Percentiles rank a stretch among this genome's conserved stretches.
These are phyloP conservation scores for Butastur rufipennis DNA, from an alignment of 2,113 vertebrate genomes.

Conservation along the genomic window DNA sequence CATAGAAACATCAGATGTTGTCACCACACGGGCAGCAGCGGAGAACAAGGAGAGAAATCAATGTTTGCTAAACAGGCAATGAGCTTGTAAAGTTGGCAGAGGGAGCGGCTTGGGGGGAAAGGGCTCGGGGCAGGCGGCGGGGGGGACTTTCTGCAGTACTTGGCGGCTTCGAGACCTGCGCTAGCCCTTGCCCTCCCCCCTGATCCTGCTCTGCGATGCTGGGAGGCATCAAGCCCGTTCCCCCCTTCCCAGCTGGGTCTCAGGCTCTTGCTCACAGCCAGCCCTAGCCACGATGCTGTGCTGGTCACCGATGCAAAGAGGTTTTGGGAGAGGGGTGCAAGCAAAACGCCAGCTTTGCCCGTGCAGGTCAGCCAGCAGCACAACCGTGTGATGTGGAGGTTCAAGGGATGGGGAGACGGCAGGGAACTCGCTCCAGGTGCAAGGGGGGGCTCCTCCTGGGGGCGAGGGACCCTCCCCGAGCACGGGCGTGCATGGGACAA, in stretches of 20 bases:
- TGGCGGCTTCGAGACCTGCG: background rate
- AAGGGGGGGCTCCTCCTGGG: background rate
- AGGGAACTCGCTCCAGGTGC: background rate
- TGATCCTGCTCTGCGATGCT: background rate
- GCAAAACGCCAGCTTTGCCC: rapidly evolving
- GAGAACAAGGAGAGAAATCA: background rate
- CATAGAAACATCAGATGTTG: background rate
- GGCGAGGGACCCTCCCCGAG: background rate
- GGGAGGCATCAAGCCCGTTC: background rate
- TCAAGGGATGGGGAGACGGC: background rate
- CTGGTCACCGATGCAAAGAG: background rate
- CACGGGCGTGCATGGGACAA: background rate
- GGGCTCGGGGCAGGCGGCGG: rapidly evolving
- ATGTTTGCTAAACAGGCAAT: conserved; percentile 2
- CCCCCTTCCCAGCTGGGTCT: background rate
- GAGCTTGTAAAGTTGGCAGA: background rate
- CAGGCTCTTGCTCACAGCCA: background rate
- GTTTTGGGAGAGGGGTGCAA: background rate
- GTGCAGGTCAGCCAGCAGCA: background rate
- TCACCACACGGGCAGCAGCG: background rate
- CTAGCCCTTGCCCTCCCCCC: background rate
- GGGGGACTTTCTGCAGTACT: background rate
- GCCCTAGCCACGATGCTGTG: rapidly evolving
- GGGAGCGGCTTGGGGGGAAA: background rate
- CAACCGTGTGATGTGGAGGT: rapidly evolving